These are phyloP conservation scores for Tiliacea citrago DNA, from an alignment of 2,888 invertebrate genomes.

Conservation along the genomic window DNA sequence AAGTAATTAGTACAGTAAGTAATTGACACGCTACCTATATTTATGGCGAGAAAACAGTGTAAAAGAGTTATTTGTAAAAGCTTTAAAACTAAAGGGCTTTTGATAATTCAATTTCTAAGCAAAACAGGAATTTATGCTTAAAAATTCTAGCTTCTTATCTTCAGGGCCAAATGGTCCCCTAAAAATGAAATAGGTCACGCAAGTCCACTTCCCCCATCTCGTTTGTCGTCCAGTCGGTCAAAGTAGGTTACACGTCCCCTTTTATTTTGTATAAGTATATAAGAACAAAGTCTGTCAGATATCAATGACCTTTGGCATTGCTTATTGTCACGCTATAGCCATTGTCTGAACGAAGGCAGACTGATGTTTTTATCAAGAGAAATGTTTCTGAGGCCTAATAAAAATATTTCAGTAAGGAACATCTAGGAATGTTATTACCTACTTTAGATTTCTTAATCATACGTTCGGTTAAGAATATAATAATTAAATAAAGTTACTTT, in stretches of 20 bases:
- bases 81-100: background rate
- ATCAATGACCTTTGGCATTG: slow-evolving; percentile 55
- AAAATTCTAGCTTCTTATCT: slow-evolving; percentile 21
- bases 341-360: slow-evolving; percentile 6
- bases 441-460: background rate
- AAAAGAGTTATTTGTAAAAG: background rate
- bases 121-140: background rate
- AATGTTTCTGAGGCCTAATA: background rate
- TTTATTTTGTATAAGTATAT: slow-evolving; percentile 48
- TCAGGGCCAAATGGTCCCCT: slow-evolving; percentile 18
- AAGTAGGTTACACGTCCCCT: slow-evolving; percentile 59
- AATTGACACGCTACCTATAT: background rate
- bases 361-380: slow-evolving; percentile 9
- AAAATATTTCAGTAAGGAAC: background rate
- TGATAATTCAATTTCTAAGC: background rate
- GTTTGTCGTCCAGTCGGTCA: slow-evolving; percentile 49
- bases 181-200: slow-evolving; percentile 57
- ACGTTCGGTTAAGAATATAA: too few relatives aligned
- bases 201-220: slow-evolving; percentile 34
- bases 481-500: background rate
- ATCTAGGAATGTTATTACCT: background rate
- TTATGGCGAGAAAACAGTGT: background rate
- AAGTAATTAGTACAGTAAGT: background rate
- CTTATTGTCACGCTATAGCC: slow-evolving; percentile 34
- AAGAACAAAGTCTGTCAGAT: slow-evolving; percentile 31